Conservation (phyloP, 2,888 invertebrate species). For the Pediacus dermestoides region DNA sequence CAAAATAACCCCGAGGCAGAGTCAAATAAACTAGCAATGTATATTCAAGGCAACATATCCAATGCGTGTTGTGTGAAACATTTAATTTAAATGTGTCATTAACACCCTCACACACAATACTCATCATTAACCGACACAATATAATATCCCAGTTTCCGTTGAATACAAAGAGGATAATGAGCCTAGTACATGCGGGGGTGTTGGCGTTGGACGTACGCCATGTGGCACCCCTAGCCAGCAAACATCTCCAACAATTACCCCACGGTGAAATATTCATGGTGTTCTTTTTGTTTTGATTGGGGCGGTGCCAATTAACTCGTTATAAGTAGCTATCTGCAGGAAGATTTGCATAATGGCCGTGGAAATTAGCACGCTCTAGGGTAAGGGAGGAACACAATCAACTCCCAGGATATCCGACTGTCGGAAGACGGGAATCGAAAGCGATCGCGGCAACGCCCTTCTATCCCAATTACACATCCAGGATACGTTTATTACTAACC, state of each 20-base stretch:
- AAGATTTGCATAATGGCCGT: constrained; percentile 29
- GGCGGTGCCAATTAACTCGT: constrained; percentile 24
- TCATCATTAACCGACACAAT: constrained; percentile 23
- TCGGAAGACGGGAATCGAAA: constrained; percentile 32
- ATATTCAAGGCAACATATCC: too few species aligned
- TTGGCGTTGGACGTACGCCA: neutral
- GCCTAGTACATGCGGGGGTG: constrained; percentile 1
- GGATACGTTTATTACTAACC: constrained; percentile 19
- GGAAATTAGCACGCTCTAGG: constrained; percentile 27
- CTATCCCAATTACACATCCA: constrained; percentile 21
- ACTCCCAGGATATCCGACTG: constrained; percentile 31
- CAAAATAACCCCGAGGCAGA: too few species aligned
- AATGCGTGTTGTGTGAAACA: constrained; percentile 16
- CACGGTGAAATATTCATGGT: constrained; percentile 14
- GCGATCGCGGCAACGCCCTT: constrained; percentile 25
- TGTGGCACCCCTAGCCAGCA: neutral
- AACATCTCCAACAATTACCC: constrained; percentile 7
- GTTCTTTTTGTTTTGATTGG: constrained; percentile 22
- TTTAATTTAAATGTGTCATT: constrained; percentile 20
- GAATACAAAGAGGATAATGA: constrained; percentile 13
- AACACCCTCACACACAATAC: constrained; percentile 18
- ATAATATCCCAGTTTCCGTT: constrained; percentile 16
- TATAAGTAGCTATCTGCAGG: constrained; percentile 27
- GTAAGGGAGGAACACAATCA: constrained; percentile 25
- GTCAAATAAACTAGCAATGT: too few species aligned